Conservation (phyloP, 2,888 invertebrate species). For the Augochlorella aurata region DNA sequence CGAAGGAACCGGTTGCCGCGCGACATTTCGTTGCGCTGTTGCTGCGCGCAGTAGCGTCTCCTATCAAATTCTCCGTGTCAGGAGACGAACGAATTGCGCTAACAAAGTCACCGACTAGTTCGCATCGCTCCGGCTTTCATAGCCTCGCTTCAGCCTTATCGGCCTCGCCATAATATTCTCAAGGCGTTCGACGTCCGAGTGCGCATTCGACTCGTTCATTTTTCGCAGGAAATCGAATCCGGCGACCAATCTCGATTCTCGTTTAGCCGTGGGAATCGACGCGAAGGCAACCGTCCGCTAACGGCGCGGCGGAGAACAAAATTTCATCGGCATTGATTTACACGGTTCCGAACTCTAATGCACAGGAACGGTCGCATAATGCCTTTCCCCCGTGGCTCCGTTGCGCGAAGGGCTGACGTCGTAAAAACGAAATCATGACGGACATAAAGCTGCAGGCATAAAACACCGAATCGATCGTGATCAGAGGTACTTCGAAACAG, state of each 20-base stretch:
- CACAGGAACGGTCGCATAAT: neutral
- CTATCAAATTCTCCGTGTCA: too few species aligned
- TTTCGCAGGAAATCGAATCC: neutral
- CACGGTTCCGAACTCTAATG: neutral
- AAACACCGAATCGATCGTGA: constrained; percentile 33
- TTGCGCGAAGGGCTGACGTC: neutral
- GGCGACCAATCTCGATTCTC: neutral
- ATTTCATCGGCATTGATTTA: constrained; percentile 23
- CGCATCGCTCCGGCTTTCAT: too few species aligned
- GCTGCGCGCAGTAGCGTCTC: too few species aligned
- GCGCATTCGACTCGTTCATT: neutral
- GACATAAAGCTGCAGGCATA: constrained; percentile 17
- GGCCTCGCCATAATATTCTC: neutral
- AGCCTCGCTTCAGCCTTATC: too few species aligned
- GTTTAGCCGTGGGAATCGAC: neutral
- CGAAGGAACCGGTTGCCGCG: constrained; percentile 17
- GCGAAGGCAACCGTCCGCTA: neutral
- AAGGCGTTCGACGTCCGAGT: neutral
- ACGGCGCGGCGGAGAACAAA: neutral
- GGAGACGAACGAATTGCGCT: too few species aligned
- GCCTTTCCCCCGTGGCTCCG: neutral
- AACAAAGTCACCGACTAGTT: too few species aligned
- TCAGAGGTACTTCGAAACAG: constrained; percentile 21
- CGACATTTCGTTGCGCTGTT: neutral
- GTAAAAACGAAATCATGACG: constrained; percentile 35